Evolutionary conservation across 2,113 vertebrate genomes (phyloP).

Genomic region (Hipposideros armiger): DNA sequence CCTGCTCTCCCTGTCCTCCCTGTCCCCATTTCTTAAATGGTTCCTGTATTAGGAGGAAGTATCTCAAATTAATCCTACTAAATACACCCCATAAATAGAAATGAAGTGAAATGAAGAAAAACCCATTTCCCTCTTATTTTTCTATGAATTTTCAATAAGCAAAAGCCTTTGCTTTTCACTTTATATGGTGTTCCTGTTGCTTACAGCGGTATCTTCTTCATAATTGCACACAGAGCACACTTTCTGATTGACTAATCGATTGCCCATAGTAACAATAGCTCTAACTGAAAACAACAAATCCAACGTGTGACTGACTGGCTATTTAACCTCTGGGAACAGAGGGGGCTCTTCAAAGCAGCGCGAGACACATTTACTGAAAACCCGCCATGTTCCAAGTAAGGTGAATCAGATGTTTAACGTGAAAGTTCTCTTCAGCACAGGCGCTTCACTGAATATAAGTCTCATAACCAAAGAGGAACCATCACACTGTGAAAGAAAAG

Average conservation of each 20-base stretch:
- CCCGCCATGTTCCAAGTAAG: neutral
- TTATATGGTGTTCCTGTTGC: neutral
- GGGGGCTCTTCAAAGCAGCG: neutral
- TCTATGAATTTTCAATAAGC: neutral
- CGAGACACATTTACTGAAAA: constrained; percentile 58
- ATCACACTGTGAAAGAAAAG: neutral
- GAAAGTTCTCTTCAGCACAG: neutral
- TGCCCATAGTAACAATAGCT: neutral
- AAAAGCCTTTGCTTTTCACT: neutral
- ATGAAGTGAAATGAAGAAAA: neutral
- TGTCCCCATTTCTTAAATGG: neutral
- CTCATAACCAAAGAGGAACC: neutral
- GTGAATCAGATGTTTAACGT: neutral
- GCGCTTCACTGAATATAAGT: neutral
- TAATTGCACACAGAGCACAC: neutral
- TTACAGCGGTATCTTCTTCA: neutral
- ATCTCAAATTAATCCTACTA: neutral
- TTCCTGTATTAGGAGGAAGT: neutral
- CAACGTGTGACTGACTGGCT: neutral
- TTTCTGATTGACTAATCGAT: neutral
- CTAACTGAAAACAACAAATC: neutral
- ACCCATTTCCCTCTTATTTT: neutral
- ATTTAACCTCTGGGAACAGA: neutral
- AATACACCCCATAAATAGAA: neutral
- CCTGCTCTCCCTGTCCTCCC: neutral